These are phyloP conservation scores for Ochropleura plecta DNA, from an alignment of 2,888 invertebrate genomes.

Conservation along the genomic window DNA sequence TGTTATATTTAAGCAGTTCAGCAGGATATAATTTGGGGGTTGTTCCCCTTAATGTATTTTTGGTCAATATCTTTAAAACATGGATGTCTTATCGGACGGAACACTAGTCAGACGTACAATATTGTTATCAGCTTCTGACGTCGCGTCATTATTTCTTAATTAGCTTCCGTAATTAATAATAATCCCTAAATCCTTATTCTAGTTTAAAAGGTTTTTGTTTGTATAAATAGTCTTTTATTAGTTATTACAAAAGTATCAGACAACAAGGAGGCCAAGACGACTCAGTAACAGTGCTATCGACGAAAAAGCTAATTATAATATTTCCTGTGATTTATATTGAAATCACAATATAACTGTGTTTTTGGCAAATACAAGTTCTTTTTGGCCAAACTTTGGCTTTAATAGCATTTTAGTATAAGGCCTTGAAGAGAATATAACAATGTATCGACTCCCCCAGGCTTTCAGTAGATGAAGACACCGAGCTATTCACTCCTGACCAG, in stretches of 20 bases:
- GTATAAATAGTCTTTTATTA: not conserved
- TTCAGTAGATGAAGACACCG: conserved; percentile 79
- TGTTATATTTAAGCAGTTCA: not conserved
- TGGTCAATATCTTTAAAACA: not conserved
- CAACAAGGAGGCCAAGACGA: not conserved
- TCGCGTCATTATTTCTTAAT: not conserved
- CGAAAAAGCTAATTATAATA: not conserved
- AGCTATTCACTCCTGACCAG: conserved; percentile 77
- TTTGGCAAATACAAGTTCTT: not conserved
- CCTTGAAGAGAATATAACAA: conserved; percentile 13
- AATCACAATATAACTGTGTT: not conserved
- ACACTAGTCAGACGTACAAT: not conserved
- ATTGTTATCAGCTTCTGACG: conserved; percentile 9
- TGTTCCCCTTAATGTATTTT: not conserved
- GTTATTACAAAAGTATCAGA: not conserved
- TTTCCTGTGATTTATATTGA: not conserved
- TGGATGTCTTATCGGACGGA: not conserved
- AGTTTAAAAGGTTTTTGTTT: not conserved
- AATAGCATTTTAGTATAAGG: not conserved
- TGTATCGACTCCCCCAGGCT: conserved; percentile 70
- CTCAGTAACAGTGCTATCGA: not conserved
- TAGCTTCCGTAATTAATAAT: not conserved
- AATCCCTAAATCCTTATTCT: not conserved
- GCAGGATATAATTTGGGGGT: not conserved
- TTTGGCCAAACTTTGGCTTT: not conserved